Evolutionary conservation across 2,888 invertebrate genomes (phyloP), one percentile per base, ranked within the genome.

Genomic region (Byasa hedistus): DNA sequence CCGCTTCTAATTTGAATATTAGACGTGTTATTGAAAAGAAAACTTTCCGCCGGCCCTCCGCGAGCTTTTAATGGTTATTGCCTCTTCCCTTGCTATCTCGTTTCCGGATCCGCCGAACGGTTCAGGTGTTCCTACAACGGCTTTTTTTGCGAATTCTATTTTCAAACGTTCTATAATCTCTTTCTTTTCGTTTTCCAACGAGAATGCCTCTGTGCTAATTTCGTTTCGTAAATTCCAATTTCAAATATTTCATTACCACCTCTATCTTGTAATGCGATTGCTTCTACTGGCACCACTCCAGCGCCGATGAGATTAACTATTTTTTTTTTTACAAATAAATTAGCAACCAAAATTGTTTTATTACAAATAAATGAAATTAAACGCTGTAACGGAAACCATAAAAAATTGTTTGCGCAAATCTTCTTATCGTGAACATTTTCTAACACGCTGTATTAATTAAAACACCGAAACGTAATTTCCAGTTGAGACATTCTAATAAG

Each of bases 1-100:
- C 84, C 86, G 82, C 83, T 80, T 85, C 85, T 89, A 87, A 91
- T 91, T 91, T 91, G 90, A 91, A 91, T 91, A 91, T 91, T 87
- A 89, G 89, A 90, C 86, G 89, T 89, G 87, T 90, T 91, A 91
- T 91, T 91, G 91, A 91, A 91, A 91, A 89, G 89, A 85, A 89
- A 91, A 89, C 83, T 90, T 89, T 86, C 77, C 74, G 84, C 79
- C 76, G 87, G 87, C 85, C 89, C 86, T 84, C 81, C 80, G 79
- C 84, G 77, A 79, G 85, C 83, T 87, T 89, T 87, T 90, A 91
- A 91, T 86, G 90, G 90, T 90, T 91, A 91, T 90, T 89, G 87
- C 90, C 72, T 75, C 78, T 85, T 84, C 80, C 81, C 78, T 75
- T 74, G 78, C 77, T 79, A 79, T 81, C 80, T 80, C 76, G 76